Evolutionary conservation across 2,888 invertebrate species (phyloP), one percentile per base, ranked within the genome.

Genomic region (Lycaena phlaeas): DNA sequence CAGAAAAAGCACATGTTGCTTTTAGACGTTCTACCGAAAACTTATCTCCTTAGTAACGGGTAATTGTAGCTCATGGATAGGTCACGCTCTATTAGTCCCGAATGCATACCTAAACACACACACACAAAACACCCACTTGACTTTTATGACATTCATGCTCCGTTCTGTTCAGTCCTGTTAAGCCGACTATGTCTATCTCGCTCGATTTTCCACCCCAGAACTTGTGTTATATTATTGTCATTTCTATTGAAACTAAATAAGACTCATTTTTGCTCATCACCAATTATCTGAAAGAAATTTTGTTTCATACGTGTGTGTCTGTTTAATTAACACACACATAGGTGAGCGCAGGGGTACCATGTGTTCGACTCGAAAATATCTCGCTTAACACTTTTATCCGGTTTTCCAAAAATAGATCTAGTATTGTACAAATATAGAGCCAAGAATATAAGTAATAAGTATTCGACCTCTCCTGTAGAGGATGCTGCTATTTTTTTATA

Each of bases 321-420:
- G 53, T 66, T 68, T 68, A 68, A 77, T 77, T 73, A 65, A 73
- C 69, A 46, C 56, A 54, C 53, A 61, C 46, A 43, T 37, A 27
- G 14, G 26, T 11, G 12, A 2, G 12, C 36, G 40, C 39, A 18
- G 26, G 38, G 40, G 10, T 45, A 50, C 47, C 41, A 49, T 18
- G 30, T 11, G 29, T 25, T 3, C 6, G 39, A 39, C 36, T 46
- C 38, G 10, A 14, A 34, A 5, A 27, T 18, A 22, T 37, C 17
- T 45, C 40, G 37, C 2, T n/a, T n/a, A n/a, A n/a, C n/a, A n/a
- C n/a, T n/a, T n/a, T n/a, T n/a, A n/a, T n/a, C n/a, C n/a, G n/a
- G n/a, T n/a, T n/a, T n/a, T n/a, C n/a, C n/a, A n/a, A n/a, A n/a
- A n/a, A n/a, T n/a, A n/a, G n/a, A n/a, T n/a, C n/a, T n/a, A n/a